Evolutionary conservation across 64 coral and sea anemone genomes (phyloP).

Genomic region (Montipora sp.): DNA sequence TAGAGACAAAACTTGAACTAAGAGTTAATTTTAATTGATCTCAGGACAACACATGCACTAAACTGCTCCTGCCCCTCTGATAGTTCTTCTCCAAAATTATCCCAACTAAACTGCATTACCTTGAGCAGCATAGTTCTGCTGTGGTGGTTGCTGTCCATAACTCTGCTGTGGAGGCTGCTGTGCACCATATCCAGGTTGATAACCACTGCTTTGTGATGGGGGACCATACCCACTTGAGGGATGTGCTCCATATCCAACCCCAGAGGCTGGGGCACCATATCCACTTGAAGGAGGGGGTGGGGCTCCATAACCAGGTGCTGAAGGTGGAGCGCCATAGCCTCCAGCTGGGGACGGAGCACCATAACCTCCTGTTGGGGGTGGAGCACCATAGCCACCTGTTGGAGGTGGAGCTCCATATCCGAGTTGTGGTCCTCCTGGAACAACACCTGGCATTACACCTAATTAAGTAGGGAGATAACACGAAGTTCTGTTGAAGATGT

Average conservation of each 20-base stretch:
- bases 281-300: constrained; percentile 34
- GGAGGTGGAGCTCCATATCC: constrained; percentile 2
- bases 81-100: not conserved
- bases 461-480: not conserved
- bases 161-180: not conserved
- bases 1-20: too few species aligned
- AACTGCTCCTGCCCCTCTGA: too few species aligned
- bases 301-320: constrained; percentile 37
- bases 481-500: not conserved
- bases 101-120: not conserved
- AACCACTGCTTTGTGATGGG: constrained; percentile 14
- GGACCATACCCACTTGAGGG: constrained; percentile 66
- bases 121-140: constrained; percentile 54
- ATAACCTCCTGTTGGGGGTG: constrained; percentile 42
- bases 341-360: constrained; percentile 32
- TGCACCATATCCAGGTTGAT: constrained; percentile 39
- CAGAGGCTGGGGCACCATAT: constrained; percentile 33
- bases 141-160: constrained; percentile 63
- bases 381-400: not conserved
- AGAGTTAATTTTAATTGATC: too few species aligned
- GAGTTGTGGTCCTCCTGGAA: not conserved
- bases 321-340: constrained; percentile 38
- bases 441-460: constrained; percentile 24
- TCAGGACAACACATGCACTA: too few species aligned
- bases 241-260: constrained; percentile 41